Conservation (phyloP, 37 sponge, comb jelly and placozoan genomes). For the Mnemiopsis leidyi region DNA sequence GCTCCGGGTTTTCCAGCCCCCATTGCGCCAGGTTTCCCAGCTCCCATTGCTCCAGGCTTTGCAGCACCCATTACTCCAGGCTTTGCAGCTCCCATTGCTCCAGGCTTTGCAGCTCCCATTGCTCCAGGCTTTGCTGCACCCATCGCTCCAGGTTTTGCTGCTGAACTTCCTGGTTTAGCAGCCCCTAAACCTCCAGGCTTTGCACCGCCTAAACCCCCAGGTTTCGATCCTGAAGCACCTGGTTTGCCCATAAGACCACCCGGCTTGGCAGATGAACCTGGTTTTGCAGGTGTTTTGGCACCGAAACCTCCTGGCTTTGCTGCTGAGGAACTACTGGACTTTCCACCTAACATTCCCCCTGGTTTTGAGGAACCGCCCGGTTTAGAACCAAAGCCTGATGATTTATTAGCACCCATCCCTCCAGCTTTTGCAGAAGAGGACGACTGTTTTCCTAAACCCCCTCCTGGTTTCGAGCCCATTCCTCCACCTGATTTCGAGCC, state of each 20-base stretch:
- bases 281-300: neutral
- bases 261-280: neutral
- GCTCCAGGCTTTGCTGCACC: slow-evolving; percentile 22
- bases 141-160: neutral
- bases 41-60: slow-evolving; percentile 1
- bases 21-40: slow-evolving; percentile 10
- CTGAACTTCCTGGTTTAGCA: neutral
- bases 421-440: neutral
- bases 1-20: slow-evolving; percentile 56
- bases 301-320: slow-evolving; percentile 38
- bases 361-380: slow-evolving; percentile 8
- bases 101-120: slow-evolving; percentile 31
- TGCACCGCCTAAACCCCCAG: neutral
- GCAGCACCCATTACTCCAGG: neutral
- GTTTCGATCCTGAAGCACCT: neutral
- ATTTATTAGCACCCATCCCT: neutral
- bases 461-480: slow-evolving; percentile 26
- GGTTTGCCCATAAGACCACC: slow-evolving; percentile 10
- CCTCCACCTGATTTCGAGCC: slow-evolving; percentile 1
- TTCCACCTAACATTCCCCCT: neutral
- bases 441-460: neutral
- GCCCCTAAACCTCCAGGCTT: neutral
- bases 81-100: slow-evolving; percentile 10
- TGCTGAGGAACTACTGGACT: neutral
- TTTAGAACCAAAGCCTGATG: neutral